phyloP scores from a whole-genome alignment of 2,797 vertebrate species.

The Adelosebastes latens region DNA sequence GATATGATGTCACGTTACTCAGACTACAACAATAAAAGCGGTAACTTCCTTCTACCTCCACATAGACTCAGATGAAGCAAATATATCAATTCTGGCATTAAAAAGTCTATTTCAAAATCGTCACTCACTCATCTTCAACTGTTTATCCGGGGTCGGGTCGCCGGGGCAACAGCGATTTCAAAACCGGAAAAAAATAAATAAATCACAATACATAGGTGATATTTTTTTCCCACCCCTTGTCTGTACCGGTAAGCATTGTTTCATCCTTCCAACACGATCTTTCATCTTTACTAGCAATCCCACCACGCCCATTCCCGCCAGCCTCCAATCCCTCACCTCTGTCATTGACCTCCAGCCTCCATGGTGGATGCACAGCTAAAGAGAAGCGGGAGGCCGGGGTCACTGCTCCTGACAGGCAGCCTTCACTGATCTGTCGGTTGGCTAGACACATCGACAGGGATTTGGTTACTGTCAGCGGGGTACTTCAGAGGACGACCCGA shows the following conservation, averaged over 20 bases:
- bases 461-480: conserved; percentile 90
- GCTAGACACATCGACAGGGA: conserved; percentile 81
- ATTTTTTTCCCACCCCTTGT: neutral
- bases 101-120: too few species aligned
- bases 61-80: too few species aligned
- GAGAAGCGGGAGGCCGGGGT: conserved; percentile 86
- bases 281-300: conserved; percentile 36
- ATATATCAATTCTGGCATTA: too few species aligned
- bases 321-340: conserved; percentile 14
- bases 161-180: too few species aligned
- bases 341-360: conserved; percentile 83
- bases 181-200: too few species aligned
- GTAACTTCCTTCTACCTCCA: too few species aligned
- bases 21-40: too few species aligned
- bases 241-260: neutral
- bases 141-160: too few species aligned
- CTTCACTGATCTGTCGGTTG: conserved; percentile 85
- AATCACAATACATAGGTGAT: too few species aligned
- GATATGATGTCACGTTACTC: too few species aligned
- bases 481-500: conserved; percentile 73
- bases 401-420: conserved; percentile 88
- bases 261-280: conserved; percentile 15
- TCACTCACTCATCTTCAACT: too few species aligned
- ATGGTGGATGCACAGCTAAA: conserved; percentile 89
- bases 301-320: neutral